Evolutionary conservation across 2,797 vertebrate genomes (phyloP).

Genomic region (Alauda arvensis): DNA sequence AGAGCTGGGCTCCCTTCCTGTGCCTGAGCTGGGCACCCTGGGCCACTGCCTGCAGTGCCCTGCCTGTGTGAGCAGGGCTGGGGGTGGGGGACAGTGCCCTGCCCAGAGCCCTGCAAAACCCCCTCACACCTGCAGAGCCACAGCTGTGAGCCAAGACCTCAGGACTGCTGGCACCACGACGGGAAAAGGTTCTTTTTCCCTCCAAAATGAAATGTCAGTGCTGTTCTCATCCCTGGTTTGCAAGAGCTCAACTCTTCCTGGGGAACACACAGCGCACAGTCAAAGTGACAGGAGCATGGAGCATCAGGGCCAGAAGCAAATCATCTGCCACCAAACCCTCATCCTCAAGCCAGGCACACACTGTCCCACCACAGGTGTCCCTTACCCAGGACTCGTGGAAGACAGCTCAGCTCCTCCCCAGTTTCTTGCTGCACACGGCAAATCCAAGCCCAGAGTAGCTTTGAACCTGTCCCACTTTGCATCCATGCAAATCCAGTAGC

Average conservation of each 20-base stretch:
- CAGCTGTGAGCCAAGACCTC: fast-evolving
- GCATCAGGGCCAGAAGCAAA: neutral
- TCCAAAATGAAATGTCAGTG: fast-evolving
- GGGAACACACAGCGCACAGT: fast-evolving
- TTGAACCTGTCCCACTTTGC: neutral
- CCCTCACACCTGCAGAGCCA: neutral
- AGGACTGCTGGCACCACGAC: fast-evolving
- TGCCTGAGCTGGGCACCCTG: neutral
- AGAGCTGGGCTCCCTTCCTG: neutral
- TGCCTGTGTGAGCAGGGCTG: neutral
- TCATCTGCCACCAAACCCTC: neutral
- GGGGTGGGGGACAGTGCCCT: neutral
- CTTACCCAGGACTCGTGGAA: neutral
- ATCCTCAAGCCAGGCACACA: fast-evolving
- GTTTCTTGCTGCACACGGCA: neutral
- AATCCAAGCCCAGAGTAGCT: neutral
- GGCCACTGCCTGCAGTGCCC: neutral
- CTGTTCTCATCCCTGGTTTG: neutral
- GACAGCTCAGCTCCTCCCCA: neutral
- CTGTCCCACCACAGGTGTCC: neutral
- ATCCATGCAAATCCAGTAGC: neutral
- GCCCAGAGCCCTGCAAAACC: fast-evolving
- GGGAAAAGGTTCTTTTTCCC: neutral
- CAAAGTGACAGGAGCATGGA: neutral
- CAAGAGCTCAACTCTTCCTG: fast-evolving